These are phyloP conservation scores for Cephalopterus ornatus DNA, from an alignment of 2,113 vertebrate genomes.

Conservation along the genomic window DNA sequence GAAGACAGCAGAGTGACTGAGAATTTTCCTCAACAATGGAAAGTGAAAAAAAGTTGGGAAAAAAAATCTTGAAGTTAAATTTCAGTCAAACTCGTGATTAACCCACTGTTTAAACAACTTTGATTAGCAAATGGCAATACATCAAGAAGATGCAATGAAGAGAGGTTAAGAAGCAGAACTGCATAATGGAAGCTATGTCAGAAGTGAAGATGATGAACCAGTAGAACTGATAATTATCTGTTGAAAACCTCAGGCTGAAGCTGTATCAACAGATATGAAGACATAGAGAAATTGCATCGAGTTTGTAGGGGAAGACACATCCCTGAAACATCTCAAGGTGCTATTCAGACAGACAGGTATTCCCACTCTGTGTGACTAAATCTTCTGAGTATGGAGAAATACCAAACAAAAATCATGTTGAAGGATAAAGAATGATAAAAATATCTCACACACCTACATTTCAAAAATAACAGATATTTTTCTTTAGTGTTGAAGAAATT, in stretches of 20 bases:
- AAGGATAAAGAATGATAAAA: not conserved
- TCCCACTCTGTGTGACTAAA: not conserved
- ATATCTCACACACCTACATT: not conserved
- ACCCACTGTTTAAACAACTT: not conserved
- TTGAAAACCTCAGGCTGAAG: not conserved
- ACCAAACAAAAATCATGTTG: not conserved
- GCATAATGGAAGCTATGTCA: not conserved
- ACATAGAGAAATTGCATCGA: not conserved
- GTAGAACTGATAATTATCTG: not conserved
- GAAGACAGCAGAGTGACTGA: not conserved
- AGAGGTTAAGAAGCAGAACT: not conserved
- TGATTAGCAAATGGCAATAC: not conserved
- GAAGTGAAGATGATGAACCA: not conserved
- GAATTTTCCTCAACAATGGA: not conserved
- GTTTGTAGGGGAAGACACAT: not conserved
- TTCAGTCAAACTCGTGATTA: not conserved
- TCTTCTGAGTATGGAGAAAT: not conserved
- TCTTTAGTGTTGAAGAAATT: not conserved
- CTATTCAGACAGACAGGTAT: not conserved
- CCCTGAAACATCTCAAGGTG: not conserved
- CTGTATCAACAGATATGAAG: not conserved
- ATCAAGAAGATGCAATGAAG: not conserved
- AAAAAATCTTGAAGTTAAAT: not conserved
- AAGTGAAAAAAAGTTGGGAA: not conserved
- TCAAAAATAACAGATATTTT: not conserved